Percentiles rank a stretch among this genome's conserved stretches.
These are phyloP conservation scores for Melikaiella ostensackeni DNA, from an alignment of 2,888 invertebrate species.

Conservation along the genomic window DNA sequence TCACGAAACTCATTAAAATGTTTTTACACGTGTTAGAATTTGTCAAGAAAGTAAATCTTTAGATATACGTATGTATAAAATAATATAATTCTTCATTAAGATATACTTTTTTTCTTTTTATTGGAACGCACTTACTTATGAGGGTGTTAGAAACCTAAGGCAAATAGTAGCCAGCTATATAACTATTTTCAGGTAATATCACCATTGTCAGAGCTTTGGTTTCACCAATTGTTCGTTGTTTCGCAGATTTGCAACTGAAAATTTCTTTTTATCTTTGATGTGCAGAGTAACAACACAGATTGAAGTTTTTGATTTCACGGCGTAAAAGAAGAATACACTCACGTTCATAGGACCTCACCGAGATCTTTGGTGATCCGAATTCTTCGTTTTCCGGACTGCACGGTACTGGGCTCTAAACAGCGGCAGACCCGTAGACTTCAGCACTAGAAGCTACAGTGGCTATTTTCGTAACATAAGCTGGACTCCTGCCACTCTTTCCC, in stretches of 20 bases:
- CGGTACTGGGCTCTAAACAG: slow-evolving; percentile 62
- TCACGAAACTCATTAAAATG: too few species aligned
- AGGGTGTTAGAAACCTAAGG: background rate
- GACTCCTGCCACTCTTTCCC: slow-evolving; percentile 75
- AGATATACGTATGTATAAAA: too few species aligned
- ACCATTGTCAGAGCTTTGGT: background rate
- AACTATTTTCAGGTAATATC: background rate
- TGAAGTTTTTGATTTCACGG: background rate
- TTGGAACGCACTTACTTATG: background rate
- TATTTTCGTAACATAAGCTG: slow-evolving; percentile 69
- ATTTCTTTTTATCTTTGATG: background rate
- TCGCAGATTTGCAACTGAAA: background rate
- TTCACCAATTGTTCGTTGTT: background rate
- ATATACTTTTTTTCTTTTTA: background rate
- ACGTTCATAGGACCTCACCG: slow-evolving; percentile 70
- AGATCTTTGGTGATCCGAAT: slow-evolving; percentile 61
- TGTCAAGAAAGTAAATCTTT: too few species aligned
- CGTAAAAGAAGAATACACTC: slow-evolving; percentile 60
- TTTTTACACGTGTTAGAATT: too few species aligned
- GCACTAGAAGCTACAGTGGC: slow-evolving; percentile 58
- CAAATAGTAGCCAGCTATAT: background rate
- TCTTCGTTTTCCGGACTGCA: slow-evolving; percentile 65
- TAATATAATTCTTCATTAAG: background rate
- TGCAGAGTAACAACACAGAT: background rate
- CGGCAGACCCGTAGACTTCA: slow-evolving; percentile 55